phyloP scores from a whole-genome alignment of 1,140 invertebrate species.

The Nephila pilipes region DNA sequence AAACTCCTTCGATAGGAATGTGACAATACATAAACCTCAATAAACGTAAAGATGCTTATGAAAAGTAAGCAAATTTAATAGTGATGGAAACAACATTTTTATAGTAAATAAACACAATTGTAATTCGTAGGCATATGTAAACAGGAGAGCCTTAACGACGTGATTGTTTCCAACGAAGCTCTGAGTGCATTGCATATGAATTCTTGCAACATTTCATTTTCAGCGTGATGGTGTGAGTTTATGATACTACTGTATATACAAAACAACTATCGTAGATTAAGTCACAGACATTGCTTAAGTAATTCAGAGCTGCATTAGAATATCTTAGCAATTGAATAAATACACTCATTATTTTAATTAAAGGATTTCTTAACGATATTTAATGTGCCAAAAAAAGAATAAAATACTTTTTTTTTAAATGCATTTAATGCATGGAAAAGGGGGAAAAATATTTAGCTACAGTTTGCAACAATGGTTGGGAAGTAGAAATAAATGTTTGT shows the following conservation, averaged over 20 bases:
- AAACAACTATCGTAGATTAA: constrained; percentile 43
- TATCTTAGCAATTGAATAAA: neutral
- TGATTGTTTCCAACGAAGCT: neutral
- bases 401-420: neutral
- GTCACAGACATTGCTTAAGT: constrained; percentile 6
- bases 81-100: too few species aligned
- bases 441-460: neutral
- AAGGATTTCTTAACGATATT: neutral
- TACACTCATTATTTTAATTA: neutral
- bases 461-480: neutral
- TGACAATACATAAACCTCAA: too few species aligned
- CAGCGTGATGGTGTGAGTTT: constrained; percentile 8
- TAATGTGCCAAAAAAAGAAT: neutral
- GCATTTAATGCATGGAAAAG: neutral
- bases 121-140: neutral
- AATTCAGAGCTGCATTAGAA: neutral
- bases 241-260: constrained; percentile 64
- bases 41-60: too few species aligned
- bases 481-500: too few species aligned
- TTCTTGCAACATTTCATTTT: neutral
- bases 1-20: too few species aligned
- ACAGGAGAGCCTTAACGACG: neutral
- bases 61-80: too few species aligned
- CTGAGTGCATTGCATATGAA: neutral
- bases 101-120: neutral